phyloP scores from a whole-genome alignment of 2,797 vertebrate species.

The Arctocebus calabarensis region DNA sequence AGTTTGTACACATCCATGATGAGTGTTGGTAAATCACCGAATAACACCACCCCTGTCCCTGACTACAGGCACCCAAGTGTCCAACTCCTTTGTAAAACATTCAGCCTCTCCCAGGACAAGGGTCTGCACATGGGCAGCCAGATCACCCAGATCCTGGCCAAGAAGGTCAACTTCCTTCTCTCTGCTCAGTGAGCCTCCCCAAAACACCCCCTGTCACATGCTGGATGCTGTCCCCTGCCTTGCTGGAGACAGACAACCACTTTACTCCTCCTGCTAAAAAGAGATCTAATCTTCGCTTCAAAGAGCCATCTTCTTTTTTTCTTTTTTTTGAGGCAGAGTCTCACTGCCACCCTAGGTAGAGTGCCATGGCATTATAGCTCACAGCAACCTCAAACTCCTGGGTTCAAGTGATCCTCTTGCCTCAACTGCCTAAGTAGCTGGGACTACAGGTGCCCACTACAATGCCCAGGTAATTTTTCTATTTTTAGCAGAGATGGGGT shows the following conservation, averaged over 20 bases:
- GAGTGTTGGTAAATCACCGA: neutral
- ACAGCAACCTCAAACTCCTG: too few relatives aligned
- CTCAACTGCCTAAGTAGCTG: too few relatives aligned
- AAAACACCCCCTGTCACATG: neutral
- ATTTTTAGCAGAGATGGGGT: too few relatives aligned
- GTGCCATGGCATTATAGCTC: too few relatives aligned
- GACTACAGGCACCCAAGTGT: rapidly evolving
- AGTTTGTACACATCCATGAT: rapidly evolving
- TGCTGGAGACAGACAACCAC: neutral
- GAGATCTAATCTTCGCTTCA: neutral
- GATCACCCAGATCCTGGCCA: neutral
- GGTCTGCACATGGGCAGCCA: neutral
- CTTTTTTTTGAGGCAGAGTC: too few relatives aligned
- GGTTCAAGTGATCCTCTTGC: too few relatives aligned
- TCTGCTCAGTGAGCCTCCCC: neutral
- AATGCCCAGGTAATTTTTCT: too few relatives aligned
- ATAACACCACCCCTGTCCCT: neutral
- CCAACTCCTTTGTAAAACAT: neutral
- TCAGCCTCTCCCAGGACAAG: neutral
- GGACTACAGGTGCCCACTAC: too few relatives aligned
- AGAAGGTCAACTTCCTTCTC: neutral
- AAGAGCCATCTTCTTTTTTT: neutral
- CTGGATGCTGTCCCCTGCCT: neutral
- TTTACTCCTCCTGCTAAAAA: neutral
- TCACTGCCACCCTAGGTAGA: too few relatives aligned